Base-by-base conservation (phyloP, 2,113 vertebrate species). In the Cnemophilus loriae region DNA sequence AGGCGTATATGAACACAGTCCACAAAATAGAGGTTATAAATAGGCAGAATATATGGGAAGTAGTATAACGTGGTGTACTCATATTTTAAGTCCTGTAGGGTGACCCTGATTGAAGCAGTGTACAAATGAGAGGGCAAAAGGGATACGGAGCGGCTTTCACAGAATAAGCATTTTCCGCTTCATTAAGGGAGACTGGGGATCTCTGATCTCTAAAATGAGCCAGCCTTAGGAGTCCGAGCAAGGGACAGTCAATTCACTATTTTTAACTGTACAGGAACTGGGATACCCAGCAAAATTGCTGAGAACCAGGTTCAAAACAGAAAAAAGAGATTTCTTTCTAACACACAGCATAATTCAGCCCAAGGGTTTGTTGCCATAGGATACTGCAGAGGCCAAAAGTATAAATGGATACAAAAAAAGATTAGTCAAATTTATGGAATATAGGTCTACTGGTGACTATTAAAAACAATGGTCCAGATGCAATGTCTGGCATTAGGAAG, bases 401-500 rank as follows among this genome's bases (percentile, higher is more conserved):
- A 84, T 44, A 92, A 89, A 81, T 47, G 37, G n/a, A 37, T 87
- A 84, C 35, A 84, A 75, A 93, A 90, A 78, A 63, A 39, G 19
- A 92, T 93, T 78, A 95, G 47, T 87, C 90, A 95, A 90, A 92
- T 87, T 89, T 95, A 84, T 84, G 63, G 47, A 95, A 93, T 71
- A 89, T 71, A 60, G 17, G 89, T 87, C 91, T 69, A 41, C 28
- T 74, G 86, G 35, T 49, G 47, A 56, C 89, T 93, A 60, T 95
- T 84, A 94, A 93, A 95, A 95, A 92, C 68, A 89, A 33, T 0
- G 3, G 47, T 78, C 64, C 86, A 96, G 44, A 91, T 95, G 68
- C 73, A 93, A 64, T 23, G 28, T 89, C 69, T 90, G 73, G 60
- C 47, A 47, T 71, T 55, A 78, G 39, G 69, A 60, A 93, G 64